Percentiles rank a stretch among this genome's conserved stretches.
Evolutionary conservation across 2,797 vertebrate species (phyloP).

Genomic region (Amphiprion clarkii): DNA sequence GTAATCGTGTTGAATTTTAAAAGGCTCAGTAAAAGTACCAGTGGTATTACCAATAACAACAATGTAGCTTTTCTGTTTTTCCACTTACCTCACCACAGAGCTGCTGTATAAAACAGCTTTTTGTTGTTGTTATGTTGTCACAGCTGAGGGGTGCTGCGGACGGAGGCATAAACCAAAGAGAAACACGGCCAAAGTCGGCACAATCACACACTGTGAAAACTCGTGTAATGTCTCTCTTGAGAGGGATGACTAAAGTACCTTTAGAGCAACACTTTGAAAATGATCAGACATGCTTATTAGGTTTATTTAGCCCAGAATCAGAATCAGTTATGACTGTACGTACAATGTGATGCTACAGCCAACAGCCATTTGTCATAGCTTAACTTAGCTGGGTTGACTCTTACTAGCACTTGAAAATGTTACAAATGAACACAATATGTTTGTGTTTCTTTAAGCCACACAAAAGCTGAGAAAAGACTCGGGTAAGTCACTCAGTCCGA

Average conservation of each 20-base stretch:
- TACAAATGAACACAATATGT: no score
- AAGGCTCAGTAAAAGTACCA: slow-evolving; percentile 52
- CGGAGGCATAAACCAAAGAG: slow-evolving; percentile 39
- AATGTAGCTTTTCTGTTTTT: slow-evolving; percentile 73
- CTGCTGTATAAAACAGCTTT: slow-evolving; percentile 71
- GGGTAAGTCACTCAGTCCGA: no score
- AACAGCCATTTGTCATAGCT: neutral
- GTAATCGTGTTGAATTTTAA: slow-evolving; percentile 48
- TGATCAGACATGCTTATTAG: neutral
- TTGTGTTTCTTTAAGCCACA: no score
- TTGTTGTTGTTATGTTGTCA: slow-evolving; percentile 76
- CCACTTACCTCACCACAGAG: slow-evolving; percentile 78
- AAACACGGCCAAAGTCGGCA: slow-evolving; percentile 42
- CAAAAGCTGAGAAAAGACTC: no score
- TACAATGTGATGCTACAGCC: neutral
- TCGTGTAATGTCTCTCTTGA: slow-evolving; percentile 33
- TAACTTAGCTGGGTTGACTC: neutral
- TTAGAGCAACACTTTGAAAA: slow-evolving; percentile 8
- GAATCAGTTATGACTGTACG: neutral
- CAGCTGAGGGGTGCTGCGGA: slow-evolving; percentile 56
- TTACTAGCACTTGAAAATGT: no score
- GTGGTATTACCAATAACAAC: slow-evolving; percentile 55
- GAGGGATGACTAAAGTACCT: slow-evolving; percentile 12
- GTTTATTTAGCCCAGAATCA: neutral
- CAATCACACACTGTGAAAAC: slow-evolving; percentile 46